phyloP scores from a whole-genome alignment of 2,888 invertebrate genomes.

The Schizaphis graminum region DNA sequence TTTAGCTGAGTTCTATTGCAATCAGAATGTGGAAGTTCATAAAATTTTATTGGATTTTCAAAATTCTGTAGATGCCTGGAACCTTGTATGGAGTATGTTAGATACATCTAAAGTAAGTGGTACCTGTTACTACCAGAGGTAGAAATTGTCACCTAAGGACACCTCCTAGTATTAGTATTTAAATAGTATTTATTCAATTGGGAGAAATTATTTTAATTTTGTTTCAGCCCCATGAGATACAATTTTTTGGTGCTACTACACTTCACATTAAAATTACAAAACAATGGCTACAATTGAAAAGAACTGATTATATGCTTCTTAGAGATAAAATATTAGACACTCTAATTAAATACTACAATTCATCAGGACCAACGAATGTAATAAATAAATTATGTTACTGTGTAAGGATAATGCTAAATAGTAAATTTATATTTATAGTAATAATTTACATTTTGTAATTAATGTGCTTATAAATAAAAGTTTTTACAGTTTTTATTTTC shows the following conservation, averaged over 20 bases:
- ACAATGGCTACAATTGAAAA: conserved; percentile 81
- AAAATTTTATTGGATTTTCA: conserved; percentile 81
- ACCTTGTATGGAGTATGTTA: conserved; percentile 91
- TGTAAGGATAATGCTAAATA: conserved; percentile 68
- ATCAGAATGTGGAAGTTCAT: conserved; percentile 66
- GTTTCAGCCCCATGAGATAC: conserved; percentile 85
- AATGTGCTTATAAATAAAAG: background rate
- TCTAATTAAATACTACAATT: conserved; percentile 57
- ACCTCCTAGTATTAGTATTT: background rate
- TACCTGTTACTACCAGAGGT: background rate
- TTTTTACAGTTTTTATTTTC: background rate
- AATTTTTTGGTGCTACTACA: conserved; percentile 94
- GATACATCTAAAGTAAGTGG: conserved; percentile 81
- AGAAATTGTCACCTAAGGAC: background rate
- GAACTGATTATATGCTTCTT: conserved; percentile 49
- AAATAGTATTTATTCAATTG: background rate
- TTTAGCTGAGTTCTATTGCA: conserved; percentile 61
- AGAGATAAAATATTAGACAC: conserved; percentile 62
- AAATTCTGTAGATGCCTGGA: conserved; percentile 90
- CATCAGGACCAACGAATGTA: conserved; percentile 53
- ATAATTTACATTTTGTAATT: background rate
- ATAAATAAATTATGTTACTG: conserved; percentile 62
- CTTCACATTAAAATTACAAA: conserved; percentile 89
- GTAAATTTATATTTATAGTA: conserved; percentile 70
- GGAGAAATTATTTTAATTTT: background rate